Evolutionary conservation across 2,113 vertebrate genomes (phyloP).

Genomic region (Ariopsis seemanni): DNA sequence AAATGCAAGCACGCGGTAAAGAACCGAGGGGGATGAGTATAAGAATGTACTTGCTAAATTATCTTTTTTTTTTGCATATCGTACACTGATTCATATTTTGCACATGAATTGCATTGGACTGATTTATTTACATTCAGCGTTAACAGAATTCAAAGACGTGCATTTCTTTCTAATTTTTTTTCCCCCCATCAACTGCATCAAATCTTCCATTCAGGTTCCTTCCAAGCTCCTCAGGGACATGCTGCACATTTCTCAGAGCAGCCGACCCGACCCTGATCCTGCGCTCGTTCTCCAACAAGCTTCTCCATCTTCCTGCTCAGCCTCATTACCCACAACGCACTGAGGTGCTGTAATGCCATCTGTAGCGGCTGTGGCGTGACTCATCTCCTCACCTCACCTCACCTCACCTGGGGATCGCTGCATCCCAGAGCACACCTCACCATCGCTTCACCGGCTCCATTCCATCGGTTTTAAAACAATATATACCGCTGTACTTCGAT

Average conservation of each 20-base stretch:
- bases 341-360: not conserved
- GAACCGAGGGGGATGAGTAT: not conserved
- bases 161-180: not conserved
- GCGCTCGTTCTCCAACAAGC: not conserved
- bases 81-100: too few relatives aligned
- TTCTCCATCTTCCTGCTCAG: constrained; percentile 1
- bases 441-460: not conserved
- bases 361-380: not conserved
- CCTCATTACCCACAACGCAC: constrained; percentile 18
- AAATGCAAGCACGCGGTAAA: not conserved
- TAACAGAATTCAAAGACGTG: not conserved
- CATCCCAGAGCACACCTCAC: not conserved
- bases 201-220: not conserved
- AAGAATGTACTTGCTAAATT: too few relatives aligned
- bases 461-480: not conserved
- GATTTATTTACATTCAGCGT: not conserved
- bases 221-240: not conserved
- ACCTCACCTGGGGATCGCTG: not conserved
- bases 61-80: too few relatives aligned
- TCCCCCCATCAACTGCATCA: not conserved
- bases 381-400: not conserved
- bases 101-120: too few relatives aligned
- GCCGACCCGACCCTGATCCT: not conserved
- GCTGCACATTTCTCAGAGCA: not conserved
- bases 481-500: not conserved